Percentiles rank a stretch among this genome's conserved stretches.
These are phyloP conservation scores for Ramphastos sulfuratus DNA, from an alignment of 2,113 vertebrate genomes.

Conservation along the genomic window DNA sequence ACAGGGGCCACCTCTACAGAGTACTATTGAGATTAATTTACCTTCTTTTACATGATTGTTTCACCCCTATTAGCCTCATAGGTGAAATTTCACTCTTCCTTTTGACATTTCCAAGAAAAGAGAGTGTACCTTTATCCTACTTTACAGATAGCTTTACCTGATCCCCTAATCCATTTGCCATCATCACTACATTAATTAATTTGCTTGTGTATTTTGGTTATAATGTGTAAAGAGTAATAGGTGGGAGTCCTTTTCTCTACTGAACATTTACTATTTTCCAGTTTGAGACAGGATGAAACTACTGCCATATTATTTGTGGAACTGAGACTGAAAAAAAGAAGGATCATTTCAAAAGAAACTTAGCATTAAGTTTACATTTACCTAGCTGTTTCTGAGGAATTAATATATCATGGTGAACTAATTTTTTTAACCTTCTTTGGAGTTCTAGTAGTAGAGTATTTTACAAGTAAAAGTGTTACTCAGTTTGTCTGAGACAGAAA, in stretches of 20 bases:
- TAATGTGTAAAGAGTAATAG: neutral
- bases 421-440: neutral
- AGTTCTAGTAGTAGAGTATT: neutral
- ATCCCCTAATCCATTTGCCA: neutral
- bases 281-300: neutral
- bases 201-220: neutral
- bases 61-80: neutral
- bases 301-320: neutral
- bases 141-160: neutral
- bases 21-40: neutral
- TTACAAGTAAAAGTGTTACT: neutral
- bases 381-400: neutral
- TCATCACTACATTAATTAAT: neutral
- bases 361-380: neutral
- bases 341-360: neutral
- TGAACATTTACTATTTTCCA: neutral
- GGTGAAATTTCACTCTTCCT: neutral
- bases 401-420: neutral
- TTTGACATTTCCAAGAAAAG: neutral
- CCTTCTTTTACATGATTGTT: neutral
- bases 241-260: neutral
- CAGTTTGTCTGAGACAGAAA: neutral
- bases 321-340: neutral
- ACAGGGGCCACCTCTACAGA: neutral
- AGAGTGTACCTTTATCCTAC: neutral